Conservation (phyloP, 2,113 vertebrate genomes). For the Strix aluco region DNA sequence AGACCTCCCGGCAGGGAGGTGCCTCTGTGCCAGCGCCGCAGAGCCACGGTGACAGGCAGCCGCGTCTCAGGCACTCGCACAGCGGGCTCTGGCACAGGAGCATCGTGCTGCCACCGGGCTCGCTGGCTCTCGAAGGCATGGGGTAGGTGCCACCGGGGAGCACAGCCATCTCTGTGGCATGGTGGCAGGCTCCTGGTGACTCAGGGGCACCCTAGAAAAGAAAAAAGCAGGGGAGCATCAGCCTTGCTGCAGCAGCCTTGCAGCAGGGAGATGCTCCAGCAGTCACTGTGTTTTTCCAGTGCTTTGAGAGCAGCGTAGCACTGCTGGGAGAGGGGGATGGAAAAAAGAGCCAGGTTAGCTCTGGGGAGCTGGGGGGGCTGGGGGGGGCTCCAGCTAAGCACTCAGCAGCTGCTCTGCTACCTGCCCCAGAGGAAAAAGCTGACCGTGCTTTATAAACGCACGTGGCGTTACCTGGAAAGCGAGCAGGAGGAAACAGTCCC, state of each 20-base stretch:
- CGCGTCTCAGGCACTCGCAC: background rate
- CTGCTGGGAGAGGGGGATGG: background rate
- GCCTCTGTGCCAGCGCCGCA: background rate
- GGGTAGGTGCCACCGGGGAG: background rate
- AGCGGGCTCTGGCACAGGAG: background rate
- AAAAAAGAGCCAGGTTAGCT: background rate
- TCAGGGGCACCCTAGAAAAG: background rate
- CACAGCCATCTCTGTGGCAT: background rate
- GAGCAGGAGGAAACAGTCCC: background rate
- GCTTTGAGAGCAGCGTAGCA: background rate
- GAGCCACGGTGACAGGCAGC: background rate
- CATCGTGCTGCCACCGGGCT: background rate
- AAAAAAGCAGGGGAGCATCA: background rate
- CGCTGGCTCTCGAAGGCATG: background rate
- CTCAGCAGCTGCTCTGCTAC: background rate
- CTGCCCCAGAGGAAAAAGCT: background rate
- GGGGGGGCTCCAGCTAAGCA: background rate
- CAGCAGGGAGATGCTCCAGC: background rate
- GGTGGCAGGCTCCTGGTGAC: background rate
- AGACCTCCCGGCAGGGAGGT: background rate
- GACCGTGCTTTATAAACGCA: background rate
- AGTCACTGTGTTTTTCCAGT: background rate
- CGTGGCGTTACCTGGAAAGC: background rate
- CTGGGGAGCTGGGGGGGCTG: too few species aligned
- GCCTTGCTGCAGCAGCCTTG: background rate